A percentile compares a stretch with the other conserved stretches of the same genome.
phyloP scores from a whole-genome alignment of 2,888 invertebrate species.

The Chalcis sispes region DNA sequence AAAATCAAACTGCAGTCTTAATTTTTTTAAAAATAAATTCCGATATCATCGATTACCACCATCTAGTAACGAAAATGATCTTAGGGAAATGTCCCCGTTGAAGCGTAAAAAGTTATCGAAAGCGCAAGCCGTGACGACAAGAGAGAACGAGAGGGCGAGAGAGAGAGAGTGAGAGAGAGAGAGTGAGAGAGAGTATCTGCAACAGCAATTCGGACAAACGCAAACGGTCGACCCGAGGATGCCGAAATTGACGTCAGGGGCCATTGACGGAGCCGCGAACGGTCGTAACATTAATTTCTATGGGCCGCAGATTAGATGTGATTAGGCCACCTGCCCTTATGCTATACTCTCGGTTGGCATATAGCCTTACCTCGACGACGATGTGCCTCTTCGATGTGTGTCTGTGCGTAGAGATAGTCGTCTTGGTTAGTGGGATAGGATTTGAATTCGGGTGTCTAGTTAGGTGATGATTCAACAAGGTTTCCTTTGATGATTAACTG shows the following conservation, averaged over 20 bases:
- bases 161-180: not conserved
- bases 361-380: too few species aligned
- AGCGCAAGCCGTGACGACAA: too few species aligned
- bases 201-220: constrained; percentile 63
- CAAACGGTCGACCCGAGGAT: constrained; percentile 65
- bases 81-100: too few species aligned
- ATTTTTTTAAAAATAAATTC: too few species aligned
- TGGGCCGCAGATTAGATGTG: constrained; percentile 65
- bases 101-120: too few species aligned
- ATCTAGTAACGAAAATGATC: too few species aligned
- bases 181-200: not conserved
- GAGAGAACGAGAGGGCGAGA: too few species aligned
- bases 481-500: constrained; percentile 1
- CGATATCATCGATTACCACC: too few species aligned
- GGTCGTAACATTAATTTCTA: constrained; percentile 70
- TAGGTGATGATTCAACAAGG: not conserved
- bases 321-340: constrained; percentile 61
- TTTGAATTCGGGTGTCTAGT: not conserved
- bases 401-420: not conserved
- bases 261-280: constrained; percentile 59
- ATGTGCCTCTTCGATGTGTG: not conserved
- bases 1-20: too few species aligned
- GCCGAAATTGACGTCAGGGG: constrained; percentile 62
- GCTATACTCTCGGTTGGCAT: constrained; percentile 26
- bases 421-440: not conserved